A percentile compares a stretch with the other conserved stretches of the same genome.
phyloP scores from a whole-genome alignment of 2,113 vertebrate species.

The Brienomyrus brachyistius region DNA sequence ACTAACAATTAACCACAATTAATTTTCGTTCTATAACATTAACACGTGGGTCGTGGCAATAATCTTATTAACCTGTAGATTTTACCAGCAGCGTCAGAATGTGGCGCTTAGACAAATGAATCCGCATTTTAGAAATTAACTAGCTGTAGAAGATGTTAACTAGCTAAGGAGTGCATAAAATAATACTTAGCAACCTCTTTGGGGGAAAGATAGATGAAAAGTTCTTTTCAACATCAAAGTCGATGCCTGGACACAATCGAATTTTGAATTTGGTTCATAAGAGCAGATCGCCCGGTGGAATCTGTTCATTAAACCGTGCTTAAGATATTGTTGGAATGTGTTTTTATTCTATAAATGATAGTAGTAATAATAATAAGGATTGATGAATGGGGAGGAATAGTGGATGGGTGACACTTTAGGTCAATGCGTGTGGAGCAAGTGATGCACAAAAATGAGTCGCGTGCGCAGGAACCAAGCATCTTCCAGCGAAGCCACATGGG shows the following conservation, averaged over 20 bases:
- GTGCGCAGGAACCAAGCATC: constrained; percentile 33
- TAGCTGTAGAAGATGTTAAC: not conserved
- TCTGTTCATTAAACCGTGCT: not conserved
- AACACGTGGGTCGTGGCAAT: not conserved
- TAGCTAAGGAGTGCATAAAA: not conserved
- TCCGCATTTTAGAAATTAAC: not conserved
- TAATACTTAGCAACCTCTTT: not conserved
- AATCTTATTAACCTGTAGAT: not conserved
- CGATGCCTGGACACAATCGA: not conserved
- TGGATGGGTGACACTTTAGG: not conserved
- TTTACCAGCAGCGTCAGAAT: not conserved
- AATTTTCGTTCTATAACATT: not conserved
- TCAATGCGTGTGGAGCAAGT: not conserved
- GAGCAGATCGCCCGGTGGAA: not conserved
- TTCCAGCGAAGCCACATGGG: constrained; percentile 39
- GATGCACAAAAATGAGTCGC: not conserved
- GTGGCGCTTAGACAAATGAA: not conserved
- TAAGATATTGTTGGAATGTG: not conserved
- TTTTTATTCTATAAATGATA: not conserved
- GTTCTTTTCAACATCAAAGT: not conserved
- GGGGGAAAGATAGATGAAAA: not conserved
- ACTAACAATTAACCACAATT: not conserved
- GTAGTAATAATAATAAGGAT: not conserved
- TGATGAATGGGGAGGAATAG: not conserved
- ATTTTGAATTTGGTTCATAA: not conserved